Evolutionary conservation across 2,113 vertebrate genomes (phyloP), one percentile per base, ranked within the genome.

Genomic region (Oncorhynchus mykiss): DNA sequence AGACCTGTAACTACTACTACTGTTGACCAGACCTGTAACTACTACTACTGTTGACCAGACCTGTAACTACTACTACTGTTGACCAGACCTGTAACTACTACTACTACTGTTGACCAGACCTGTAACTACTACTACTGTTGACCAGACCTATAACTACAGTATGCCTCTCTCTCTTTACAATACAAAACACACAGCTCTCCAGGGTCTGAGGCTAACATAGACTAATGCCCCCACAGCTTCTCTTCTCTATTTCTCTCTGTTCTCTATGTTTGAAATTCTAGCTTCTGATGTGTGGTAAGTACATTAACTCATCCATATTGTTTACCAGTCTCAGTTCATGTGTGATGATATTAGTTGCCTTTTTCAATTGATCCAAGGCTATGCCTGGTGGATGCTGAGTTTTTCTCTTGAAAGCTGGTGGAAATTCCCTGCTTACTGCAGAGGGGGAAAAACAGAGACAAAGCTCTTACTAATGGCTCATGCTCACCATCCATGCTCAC

Each of bases 241-340:
- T 79, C 82, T 68, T 20, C 27, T 85, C 72, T 79, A 83, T 85
- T 87, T 91, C 39, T 39, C 39, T 80, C 74, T 24, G 7, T 64
- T 67, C 34, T 87, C 85, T 81, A 86, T 88, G 79, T 82, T 82
- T 76, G 75, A 87, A 92, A 92, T 91, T 87, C 80, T 78, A 90
- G 79, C 79, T 76, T 73, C 71, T 85, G 83, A 88, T 85, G 84
- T 79, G 76, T 4, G 18, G 12, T 86, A 87, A 88, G 87, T 86
- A 84, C 85, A 91, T 91, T 88, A 88, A 87, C 75, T 81, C 78
- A 25, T 77, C 18, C 14, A 48, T 71, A 67, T 81, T 82, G 88
- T 88, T 89, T 78, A 78, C 77, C 82, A 84, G 80, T 80, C 80
- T 82, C 75, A 45, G 78, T 18, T 39, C 79, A 78, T 71, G 71